Conservation (phyloP, 35 echinoderm and acorn worm genomes). For the Patiria miniata region DNA sequence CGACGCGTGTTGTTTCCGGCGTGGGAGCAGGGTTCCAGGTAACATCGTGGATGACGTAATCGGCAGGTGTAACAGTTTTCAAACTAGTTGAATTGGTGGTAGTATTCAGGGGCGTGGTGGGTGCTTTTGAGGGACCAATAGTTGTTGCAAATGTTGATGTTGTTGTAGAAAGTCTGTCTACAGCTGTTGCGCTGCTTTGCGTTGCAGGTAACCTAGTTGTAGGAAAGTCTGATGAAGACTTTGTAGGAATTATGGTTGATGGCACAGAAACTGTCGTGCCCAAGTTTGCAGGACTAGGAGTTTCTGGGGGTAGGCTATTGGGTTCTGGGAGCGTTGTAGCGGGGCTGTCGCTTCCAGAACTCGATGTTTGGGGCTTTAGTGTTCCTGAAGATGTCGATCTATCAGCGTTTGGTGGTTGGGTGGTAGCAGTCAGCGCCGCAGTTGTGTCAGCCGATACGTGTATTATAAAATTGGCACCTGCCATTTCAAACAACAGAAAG, state of each 20-base stretch:
- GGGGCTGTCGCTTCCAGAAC: too few relatives aligned
- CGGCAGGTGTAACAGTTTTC: neutral
- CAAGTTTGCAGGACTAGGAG: too few relatives aligned
- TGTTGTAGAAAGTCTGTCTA: neutral
- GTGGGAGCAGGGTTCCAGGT: neutral
- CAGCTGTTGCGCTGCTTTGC: neutral
- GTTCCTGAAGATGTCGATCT: too few relatives aligned
- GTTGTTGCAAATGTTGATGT: neutral
- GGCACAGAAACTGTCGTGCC: neutral
- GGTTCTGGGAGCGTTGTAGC: too few relatives aligned
- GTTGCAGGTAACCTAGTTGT: neutral
- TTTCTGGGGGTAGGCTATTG: too few relatives aligned
- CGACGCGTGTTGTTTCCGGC: neutral
- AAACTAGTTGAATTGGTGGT: neutral
- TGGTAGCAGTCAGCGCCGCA: too few relatives aligned
- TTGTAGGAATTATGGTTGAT: neutral
- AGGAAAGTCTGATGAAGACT: neutral
- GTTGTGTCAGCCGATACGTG: too few relatives aligned
- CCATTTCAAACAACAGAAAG: too few relatives aligned
- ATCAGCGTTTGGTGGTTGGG: too few relatives aligned
- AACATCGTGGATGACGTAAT: neutral
- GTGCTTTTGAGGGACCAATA: neutral
- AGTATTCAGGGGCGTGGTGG: neutral
- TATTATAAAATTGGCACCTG: too few relatives aligned
- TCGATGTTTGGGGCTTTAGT: too few relatives aligned